Percentiles rank a stretch among this genome's conserved stretches.
Evolutionary conservation across 1,140 invertebrate species (phyloP).

Genomic region (Paraescarpia echinospica): DNA sequence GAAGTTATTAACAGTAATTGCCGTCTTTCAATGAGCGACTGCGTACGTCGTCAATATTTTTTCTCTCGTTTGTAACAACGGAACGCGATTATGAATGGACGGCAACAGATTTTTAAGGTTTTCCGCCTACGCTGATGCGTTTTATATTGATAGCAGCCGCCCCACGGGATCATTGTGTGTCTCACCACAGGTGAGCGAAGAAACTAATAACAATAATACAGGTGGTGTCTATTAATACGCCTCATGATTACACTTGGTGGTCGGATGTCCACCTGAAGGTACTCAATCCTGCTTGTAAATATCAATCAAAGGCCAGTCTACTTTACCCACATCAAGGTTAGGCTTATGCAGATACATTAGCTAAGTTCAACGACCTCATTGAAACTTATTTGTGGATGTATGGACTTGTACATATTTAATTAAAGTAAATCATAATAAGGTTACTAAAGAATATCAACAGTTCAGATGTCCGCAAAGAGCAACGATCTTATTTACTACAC

Average conservation of each 20-base stretch:
- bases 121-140: neutral
- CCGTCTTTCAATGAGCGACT: neutral
- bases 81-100: neutral
- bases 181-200: neutral
- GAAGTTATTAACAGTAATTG: neutral
- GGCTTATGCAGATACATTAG: too few species aligned
- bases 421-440: too few species aligned
- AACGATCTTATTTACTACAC: neutral
- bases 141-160: neutral
- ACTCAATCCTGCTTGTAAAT: neutral
- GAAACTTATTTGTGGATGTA: too few species aligned
- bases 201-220: neutral
- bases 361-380: too few species aligned
- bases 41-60: neutral
- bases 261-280: too few species aligned
- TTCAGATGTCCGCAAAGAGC: too few species aligned
- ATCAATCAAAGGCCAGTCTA: neutral
- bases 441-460: neutral
- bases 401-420: too few species aligned
- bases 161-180: neutral
- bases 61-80: neutral
- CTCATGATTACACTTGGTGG: neutral
- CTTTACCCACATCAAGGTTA: neutral
- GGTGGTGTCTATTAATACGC: neutral
- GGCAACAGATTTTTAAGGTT: neutral